These are phyloP conservation scores for Rhinophrynus dorsalis DNA, from an alignment of 2,797 vertebrate genomes.

Conservation along the genomic window DNA sequence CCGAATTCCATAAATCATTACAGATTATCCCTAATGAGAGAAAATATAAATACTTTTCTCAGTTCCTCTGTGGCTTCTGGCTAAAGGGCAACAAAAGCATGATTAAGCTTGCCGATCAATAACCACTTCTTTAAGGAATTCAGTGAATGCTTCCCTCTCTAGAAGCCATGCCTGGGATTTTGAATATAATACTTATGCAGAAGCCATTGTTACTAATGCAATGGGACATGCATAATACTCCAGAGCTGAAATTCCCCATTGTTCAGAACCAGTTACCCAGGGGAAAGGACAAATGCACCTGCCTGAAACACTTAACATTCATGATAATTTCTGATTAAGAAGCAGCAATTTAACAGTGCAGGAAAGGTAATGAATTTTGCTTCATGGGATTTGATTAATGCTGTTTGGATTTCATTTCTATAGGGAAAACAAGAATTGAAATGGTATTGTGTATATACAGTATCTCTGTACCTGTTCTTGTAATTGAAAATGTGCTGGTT, in stretches of 20 bases:
- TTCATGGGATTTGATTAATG: too few species aligned
- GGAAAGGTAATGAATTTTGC: too few species aligned
- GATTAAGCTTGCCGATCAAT: slow-evolving; percentile 13
- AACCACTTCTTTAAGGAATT: not conserved
- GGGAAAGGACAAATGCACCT: too few species aligned
- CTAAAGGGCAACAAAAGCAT: slow-evolving; percentile 7
- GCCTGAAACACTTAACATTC: too few species aligned
- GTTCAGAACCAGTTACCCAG: too few species aligned
- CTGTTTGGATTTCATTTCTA: not conserved
- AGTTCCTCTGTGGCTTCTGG: not conserved
- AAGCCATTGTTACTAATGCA: not conserved
- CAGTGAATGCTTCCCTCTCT: too few species aligned
- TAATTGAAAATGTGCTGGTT: not conserved
- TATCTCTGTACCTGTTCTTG: not conserved
- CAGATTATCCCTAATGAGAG: slow-evolving; percentile 7
- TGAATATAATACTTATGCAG: not conserved
- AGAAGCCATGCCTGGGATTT: too few species aligned
- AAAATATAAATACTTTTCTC: not conserved
- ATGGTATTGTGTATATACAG: not conserved
- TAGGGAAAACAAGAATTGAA: not conserved
- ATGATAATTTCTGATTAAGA: too few species aligned
- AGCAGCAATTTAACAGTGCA: too few species aligned
- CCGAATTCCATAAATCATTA: too few species aligned
- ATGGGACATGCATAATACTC: slow-evolving; percentile 1
- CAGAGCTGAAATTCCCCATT: not conserved